Evolutionary conservation across 2,888 invertebrate species (phyloP).

Genomic region (Tenthredo mesomela): DNA sequence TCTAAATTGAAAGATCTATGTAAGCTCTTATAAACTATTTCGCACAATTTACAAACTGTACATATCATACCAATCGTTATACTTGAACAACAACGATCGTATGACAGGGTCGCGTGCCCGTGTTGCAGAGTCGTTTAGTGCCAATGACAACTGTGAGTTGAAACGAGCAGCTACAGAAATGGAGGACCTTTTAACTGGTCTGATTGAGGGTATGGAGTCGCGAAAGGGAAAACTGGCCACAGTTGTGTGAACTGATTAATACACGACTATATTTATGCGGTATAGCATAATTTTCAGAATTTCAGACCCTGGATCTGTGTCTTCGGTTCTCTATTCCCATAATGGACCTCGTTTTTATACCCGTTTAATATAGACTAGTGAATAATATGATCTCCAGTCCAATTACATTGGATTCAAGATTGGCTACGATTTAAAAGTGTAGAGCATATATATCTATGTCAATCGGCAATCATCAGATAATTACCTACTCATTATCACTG

Average conservation of each 20-base stretch:
- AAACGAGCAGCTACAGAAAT: slow-evolving; percentile 86
- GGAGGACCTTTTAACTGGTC: slow-evolving; percentile 84
- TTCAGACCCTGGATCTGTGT: background rate
- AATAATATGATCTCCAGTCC: background rate
- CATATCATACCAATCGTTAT: background rate
- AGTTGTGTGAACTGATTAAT: slow-evolving; percentile 65
- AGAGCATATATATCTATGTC: background rate
- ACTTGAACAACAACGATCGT: slow-evolving; percentile 30
- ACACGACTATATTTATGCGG: background rate
- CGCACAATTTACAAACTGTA: background rate
- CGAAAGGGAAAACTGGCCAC: slow-evolving; percentile 74
- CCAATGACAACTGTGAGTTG: slow-evolving; percentile 83
- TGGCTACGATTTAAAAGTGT: background rate
- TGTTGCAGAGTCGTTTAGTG: slow-evolving; percentile 71
- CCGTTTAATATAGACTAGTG: background rate
- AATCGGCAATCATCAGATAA: background rate
- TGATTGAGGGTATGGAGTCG: slow-evolving; percentile 84
- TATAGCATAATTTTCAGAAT: background rate
- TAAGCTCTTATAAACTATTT: background rate
- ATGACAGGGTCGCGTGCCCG: slow-evolving; percentile 47
- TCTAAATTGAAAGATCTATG: background rate
- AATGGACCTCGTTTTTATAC: background rate
- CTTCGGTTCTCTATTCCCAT: background rate
- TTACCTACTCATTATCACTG: background rate
- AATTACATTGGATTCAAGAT: background rate